Evolutionary conservation across 2,113 vertebrate genomes (phyloP).

Genomic region (Actinemys pallida): DNA sequence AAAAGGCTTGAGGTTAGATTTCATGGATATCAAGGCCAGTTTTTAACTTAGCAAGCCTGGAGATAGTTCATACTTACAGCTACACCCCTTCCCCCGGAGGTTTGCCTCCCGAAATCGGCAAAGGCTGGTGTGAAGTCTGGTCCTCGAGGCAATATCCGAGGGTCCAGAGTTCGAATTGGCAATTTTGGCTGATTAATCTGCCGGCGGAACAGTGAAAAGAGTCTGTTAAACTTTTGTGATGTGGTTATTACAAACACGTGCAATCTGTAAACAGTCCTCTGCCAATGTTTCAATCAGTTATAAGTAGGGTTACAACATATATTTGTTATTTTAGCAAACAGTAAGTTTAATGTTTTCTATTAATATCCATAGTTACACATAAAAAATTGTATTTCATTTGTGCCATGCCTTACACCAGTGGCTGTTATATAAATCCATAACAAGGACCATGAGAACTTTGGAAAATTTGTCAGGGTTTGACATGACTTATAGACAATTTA

Average conservation of each 20-base stretch:
- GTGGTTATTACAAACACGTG: rapidly evolving
- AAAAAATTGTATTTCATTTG: background rate
- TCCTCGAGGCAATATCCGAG: slow-evolving; percentile 92
- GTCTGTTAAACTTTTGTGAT: background rate
- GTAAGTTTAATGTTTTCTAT: background rate
- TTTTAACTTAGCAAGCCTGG: slow-evolving; percentile 47
- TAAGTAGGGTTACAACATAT: rapidly evolving
- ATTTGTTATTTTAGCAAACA: background rate
- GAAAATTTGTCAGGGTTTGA: background rate
- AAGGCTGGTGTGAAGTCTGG: slow-evolving; percentile 98
- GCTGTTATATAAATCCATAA: background rate
- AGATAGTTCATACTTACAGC: slow-evolving; percentile 86
- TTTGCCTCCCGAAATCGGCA: slow-evolving; percentile 94
- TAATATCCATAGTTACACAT: rapidly evolving
- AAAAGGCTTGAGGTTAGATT: background rate
- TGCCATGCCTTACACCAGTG: background rate
- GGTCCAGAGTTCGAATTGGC: slow-evolving; percentile 87
- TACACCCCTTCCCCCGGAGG: slow-evolving; percentile 87
- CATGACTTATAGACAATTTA: background rate
- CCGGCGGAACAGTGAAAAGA: background rate
- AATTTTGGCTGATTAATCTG: slow-evolving; percentile 96
- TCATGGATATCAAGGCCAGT: background rate
- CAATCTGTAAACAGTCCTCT: background rate
- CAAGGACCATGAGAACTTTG: background rate
- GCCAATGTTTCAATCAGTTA: rapidly evolving